Evolutionary conservation across 2,888 invertebrate species (phyloP).

Genomic region (Lasioglossum zephyrum): DNA sequence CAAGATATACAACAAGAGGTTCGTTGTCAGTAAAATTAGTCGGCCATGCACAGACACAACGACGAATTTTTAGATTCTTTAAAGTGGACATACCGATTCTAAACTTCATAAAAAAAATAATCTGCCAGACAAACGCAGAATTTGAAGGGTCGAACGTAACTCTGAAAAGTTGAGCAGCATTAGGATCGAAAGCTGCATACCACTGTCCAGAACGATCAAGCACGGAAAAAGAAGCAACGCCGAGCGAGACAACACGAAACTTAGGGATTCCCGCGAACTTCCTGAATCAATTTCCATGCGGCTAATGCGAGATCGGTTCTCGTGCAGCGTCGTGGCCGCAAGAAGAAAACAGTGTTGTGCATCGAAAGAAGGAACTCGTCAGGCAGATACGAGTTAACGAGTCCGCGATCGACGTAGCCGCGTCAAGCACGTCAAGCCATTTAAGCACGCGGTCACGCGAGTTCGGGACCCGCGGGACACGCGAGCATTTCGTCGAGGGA

Average conservation of each 20-base stretch:
- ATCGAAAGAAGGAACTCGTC: conserved; percentile 19
- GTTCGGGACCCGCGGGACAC: conserved; percentile 72
- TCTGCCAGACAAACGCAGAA: fast-evolving
- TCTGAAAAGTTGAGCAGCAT: not conserved
- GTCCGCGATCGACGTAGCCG: conserved; percentile 69
- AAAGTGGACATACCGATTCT: not conserved
- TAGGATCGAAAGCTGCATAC: not conserved
- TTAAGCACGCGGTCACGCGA: conserved; percentile 77
- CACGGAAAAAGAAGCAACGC: not conserved
- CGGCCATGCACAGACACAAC: not conserved
- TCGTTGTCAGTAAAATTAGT: not conserved
- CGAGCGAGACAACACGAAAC: conserved; percentile 2
- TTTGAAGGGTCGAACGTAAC: not conserved
- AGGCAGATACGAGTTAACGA: conserved; percentile 67
- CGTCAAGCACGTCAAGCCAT: conserved; percentile 69
- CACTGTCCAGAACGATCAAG: not conserved
- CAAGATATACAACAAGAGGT: not conserved
- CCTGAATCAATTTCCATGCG: conserved; percentile 16
- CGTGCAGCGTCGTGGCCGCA: not conserved
- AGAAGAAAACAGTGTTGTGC: not conserved
- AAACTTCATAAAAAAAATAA: not conserved
- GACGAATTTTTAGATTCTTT: not conserved
- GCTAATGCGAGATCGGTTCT: not conserved
- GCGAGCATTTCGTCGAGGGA: conserved; percentile 66
- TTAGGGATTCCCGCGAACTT: not conserved